A percentile compares a stretch with the other conserved stretches of the same genome.
These are phyloP conservation scores for Furnarius figulus DNA, from an alignment of 2,113 vertebrate species.

Conservation along the genomic window DNA sequence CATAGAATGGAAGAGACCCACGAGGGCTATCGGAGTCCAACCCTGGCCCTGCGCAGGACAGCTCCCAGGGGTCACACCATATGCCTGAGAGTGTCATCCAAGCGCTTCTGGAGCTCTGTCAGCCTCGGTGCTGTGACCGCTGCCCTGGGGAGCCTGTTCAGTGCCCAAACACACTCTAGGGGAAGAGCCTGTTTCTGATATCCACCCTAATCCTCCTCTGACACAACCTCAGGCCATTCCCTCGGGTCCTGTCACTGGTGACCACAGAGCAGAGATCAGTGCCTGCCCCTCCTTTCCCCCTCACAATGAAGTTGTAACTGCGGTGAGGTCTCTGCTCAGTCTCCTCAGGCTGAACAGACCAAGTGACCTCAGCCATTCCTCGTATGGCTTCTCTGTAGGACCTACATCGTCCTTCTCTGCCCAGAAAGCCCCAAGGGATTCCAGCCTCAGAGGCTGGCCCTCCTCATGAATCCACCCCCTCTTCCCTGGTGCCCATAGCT, in stretches of 20 bases:
- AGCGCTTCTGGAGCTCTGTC: neutral
- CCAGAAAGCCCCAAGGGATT: neutral
- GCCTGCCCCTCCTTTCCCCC: neutral
- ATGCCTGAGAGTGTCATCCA: neutral
- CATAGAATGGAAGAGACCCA: no score
- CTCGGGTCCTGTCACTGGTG: neutral
- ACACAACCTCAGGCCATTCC: neutral
- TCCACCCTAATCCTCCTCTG: neutral
- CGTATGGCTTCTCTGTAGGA: neutral
- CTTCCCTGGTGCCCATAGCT: fast-evolving
- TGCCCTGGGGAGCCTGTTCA: neutral
- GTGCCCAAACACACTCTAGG: fast-evolving
- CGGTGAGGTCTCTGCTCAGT: neutral
- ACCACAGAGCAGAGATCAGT: neutral
- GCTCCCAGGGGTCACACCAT: neutral
- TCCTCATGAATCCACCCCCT: fast-evolving
- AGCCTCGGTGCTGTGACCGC: neutral
- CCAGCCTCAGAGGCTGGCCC: fast-evolving
- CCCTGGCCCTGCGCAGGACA: neutral
- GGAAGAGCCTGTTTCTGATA: neutral
- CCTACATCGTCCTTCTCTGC: neutral
- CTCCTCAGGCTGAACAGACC: neutral
- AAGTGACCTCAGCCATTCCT: neutral
- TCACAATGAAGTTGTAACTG: neutral
- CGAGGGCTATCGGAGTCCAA: fast-evolving